These are phyloP conservation scores for Hetaerina titia DNA, from an alignment of 2,888 invertebrate genomes.

Conservation along the genomic window DNA sequence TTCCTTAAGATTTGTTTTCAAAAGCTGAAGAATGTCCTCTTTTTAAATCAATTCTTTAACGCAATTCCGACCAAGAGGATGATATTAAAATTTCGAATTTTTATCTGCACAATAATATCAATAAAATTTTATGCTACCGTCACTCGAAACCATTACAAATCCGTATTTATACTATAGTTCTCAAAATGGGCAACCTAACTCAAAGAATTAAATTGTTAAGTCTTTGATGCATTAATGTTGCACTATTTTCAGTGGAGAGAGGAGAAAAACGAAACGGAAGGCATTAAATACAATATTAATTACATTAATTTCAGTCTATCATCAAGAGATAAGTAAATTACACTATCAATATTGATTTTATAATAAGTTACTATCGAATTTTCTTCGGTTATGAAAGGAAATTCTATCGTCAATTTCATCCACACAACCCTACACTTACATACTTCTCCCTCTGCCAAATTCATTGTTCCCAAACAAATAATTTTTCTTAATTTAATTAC, in stretches of 20 bases:
- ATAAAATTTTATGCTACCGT: not conserved
- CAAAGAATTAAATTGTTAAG: not conserved
- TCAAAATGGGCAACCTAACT: not conserved
- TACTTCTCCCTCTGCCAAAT: not conserved
- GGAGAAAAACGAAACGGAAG: not conserved
- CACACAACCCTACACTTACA: no score
- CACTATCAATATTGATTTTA: not conserved
- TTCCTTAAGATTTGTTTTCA: no score
- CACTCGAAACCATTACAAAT: not conserved
- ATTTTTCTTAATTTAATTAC: not conserved
- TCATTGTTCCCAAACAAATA: not conserved
- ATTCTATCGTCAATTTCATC: no score
- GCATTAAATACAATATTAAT: not conserved
- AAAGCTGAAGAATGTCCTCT: no score
- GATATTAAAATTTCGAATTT: not conserved
- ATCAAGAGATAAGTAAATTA: not conserved
- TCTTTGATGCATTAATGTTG: not conserved
- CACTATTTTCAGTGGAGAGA: not conserved
- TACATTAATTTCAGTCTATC: not conserved
- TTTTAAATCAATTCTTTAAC: no score
- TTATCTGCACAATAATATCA: not conserved
- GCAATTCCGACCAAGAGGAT: no score
- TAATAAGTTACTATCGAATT: no score
- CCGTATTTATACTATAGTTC: not conserved
- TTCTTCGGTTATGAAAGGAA: no score